phyloP scores from a whole-genome alignment of 2,797 vertebrate species.

The Clarias laeviceps region DNA sequence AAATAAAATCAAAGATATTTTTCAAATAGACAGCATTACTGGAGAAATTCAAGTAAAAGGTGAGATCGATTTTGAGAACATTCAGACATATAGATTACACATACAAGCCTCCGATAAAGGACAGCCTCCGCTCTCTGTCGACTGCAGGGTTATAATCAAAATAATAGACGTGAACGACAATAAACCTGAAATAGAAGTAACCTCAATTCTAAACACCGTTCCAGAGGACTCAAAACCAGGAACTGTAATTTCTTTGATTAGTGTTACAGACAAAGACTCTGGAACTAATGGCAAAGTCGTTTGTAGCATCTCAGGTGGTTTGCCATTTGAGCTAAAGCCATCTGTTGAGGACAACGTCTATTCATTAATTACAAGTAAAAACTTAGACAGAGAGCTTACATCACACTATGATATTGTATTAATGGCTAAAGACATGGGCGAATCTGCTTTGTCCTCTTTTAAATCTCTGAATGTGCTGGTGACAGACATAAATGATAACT shows the following conservation, averaged over 20 bases:
- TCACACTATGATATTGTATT: conserved; percentile 70
- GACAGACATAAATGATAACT: conserved; percentile 75
- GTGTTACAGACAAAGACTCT: conserved; percentile 69
- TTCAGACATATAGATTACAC: conserved; percentile 63
- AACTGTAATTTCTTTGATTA: conserved; percentile 70
- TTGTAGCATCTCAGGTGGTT: conserved; percentile 58
- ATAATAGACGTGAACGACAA: conserved; percentile 74
- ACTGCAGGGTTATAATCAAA: conserved; percentile 69
- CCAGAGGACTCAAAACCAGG: conserved; percentile 69
- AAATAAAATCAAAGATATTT: conserved; percentile 52
- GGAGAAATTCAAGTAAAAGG: conserved; percentile 67
- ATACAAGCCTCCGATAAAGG: conserved; percentile 70
- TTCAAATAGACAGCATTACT: conserved; percentile 57
- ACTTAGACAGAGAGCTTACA: conserved; percentile 67
- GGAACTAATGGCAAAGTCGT: conserved; percentile 72
- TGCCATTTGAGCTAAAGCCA: conserved; percentile 71
- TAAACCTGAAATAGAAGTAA: conserved; percentile 68
- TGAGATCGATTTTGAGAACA: conserved; percentile 66
- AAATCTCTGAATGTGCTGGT: conserved; percentile 67
- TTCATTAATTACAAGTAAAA: conserved; percentile 68
- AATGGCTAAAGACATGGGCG: conserved; percentile 70
- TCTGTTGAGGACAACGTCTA: conserved; percentile 72
- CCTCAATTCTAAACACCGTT: conserved; percentile 64
- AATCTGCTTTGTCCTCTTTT: conserved; percentile 61
- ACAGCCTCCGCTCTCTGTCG: conserved; percentile 60